A percentile compares a stretch with the other conserved stretches of the same genome.
phyloP scores from a whole-genome alignment of 1,140 invertebrate genomes.

The Ylistrum balloti region DNA sequence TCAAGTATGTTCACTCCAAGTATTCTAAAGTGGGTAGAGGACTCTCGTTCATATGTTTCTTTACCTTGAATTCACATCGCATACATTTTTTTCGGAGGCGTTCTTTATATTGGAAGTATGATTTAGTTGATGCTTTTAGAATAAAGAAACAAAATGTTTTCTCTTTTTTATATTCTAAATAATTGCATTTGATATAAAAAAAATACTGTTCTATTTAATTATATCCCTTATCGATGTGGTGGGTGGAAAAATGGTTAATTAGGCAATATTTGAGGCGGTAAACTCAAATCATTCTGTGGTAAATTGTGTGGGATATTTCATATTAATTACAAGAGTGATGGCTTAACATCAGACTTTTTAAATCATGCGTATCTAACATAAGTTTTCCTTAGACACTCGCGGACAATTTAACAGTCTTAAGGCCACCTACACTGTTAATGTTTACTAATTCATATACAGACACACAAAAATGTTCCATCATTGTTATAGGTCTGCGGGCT shows the following conservation, averaged over 20 bases:
- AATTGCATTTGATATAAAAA: neutral
- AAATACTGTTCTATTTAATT: neutral
- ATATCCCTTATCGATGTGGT: neutral
- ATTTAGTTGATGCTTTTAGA: neutral
- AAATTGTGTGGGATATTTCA: neutral
- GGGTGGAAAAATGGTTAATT: neutral
- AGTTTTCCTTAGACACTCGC: neutral
- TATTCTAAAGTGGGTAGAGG: neutral
- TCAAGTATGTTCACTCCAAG: neutral
- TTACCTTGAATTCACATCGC: neutral
- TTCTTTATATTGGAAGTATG: neutral
- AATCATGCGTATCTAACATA: neutral
- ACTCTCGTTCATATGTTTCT: neutral
- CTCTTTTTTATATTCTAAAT: neutral
- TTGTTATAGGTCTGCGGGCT: neutral
- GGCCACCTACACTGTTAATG: neutral
- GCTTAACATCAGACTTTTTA: neutral
- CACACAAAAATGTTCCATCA: neutral
- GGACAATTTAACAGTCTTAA: conserved; percentile 27
- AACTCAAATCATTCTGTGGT: neutral
- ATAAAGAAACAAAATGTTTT: neutral
- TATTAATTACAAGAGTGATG: neutral
- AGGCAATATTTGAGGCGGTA: neutral
- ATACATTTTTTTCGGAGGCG: neutral
- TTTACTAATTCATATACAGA: neutral